A percentile compares a stretch with the other conserved stretches of the same genome.
Conservation (phyloP, 2,797 vertebrate species). For the Pipistrellus kuhlii region DNA sequence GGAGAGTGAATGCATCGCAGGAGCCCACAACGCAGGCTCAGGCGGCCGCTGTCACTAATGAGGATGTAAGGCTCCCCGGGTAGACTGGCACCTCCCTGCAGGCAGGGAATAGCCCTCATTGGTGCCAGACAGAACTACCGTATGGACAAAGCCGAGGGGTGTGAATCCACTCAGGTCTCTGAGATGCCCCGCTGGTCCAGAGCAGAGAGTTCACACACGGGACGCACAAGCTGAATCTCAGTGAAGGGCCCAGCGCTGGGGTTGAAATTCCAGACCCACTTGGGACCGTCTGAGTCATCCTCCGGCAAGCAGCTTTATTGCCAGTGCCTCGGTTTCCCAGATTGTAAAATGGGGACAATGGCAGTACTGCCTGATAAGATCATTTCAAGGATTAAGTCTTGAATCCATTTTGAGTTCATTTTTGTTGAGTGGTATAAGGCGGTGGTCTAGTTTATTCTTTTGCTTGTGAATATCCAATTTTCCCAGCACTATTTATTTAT, state of each 20-base stretch:
- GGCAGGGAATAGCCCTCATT: neutral
- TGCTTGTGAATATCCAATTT: too few species aligned
- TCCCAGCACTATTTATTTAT: neutral
- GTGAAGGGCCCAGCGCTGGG: neutral
- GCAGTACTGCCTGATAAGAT: neutral
- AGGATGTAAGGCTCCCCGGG: neutral
- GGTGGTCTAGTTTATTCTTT: neutral
- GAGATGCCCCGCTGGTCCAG: neutral
- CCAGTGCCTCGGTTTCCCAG: neutral
- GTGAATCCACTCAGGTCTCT: neutral
- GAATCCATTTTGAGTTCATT: neutral
- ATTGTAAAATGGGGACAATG: neutral
- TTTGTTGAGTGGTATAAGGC: neutral
- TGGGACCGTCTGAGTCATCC: neutral
- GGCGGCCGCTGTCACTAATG: neutral
- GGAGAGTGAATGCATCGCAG: neutral
- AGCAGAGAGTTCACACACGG: neutral
- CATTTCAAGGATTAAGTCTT: neutral
- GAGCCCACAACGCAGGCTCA: neutral
- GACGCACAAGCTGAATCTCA: neutral
- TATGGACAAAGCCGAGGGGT: neutral
- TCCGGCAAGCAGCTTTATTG: neutral
- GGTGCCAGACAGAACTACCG: neutral
- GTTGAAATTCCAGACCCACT: neutral
- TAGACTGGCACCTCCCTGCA: neutral